phyloP scores from a whole-genome alignment of 2,797 vertebrate species.

The Takifugu rubripes region DNA sequence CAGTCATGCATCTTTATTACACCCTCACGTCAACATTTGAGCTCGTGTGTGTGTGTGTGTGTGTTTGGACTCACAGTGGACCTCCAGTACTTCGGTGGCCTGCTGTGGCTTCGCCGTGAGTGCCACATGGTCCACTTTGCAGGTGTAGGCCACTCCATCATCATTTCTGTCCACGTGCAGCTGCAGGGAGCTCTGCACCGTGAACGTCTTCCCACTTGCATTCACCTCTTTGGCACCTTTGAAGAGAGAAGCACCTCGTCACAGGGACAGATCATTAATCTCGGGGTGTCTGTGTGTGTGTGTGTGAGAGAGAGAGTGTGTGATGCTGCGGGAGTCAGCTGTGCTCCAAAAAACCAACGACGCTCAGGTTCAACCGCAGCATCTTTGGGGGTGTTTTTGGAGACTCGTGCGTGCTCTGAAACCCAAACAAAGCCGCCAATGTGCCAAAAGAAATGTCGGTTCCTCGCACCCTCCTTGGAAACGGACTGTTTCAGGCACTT shows the following conservation, averaged over 20 bases:
- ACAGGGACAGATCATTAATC: slow-evolving; percentile 37
- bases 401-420: too few species aligned
- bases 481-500: slow-evolving; percentile 4
- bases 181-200: slow-evolving; percentile 90
- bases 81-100: slow-evolving; percentile 93
- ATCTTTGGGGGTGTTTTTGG: too few species aligned
- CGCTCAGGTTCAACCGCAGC: background rate
- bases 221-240: slow-evolving; percentile 92
- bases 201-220: slow-evolving; percentile 92
- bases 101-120: slow-evolving; percentile 87
- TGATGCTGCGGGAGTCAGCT: background rate
- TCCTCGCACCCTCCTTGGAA: background rate
- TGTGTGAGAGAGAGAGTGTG: background rate
- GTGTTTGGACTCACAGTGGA: slow-evolving; percentile 90
- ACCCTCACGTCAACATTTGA: background rate
- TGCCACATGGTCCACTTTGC: slow-evolving; percentile 94
- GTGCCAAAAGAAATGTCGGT: too few species aligned
- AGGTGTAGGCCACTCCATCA: slow-evolving; percentile 91
- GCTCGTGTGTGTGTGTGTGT: slow-evolving; percentile 5
- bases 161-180: slow-evolving; percentile 90
- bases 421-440: background rate
- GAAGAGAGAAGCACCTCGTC: slow-evolving; percentile 44
- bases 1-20: background rate
- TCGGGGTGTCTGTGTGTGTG: background rate
- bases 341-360: slow-evolving; percentile 2